phyloP scores from a whole-genome alignment of 2,888 invertebrate species.

The Acanthosepion pharaonis region DNA sequence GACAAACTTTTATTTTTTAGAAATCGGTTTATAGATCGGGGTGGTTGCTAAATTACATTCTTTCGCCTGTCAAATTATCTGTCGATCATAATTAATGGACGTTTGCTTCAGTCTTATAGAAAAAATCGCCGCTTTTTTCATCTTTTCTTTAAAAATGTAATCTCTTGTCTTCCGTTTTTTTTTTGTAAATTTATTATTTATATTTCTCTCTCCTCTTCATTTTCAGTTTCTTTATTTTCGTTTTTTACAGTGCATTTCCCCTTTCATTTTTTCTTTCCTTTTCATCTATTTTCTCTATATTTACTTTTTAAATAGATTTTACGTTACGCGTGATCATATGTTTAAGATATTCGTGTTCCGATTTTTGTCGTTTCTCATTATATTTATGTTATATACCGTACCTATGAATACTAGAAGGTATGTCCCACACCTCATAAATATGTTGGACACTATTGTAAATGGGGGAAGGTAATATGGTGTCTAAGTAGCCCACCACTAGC shows the following conservation, averaged over 20 bases:
- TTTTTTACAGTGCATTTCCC: background rate
- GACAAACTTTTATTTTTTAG: background rate
- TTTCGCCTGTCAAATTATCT: background rate
- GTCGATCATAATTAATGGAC: constrained; percentile 17
- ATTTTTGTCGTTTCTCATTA: too few relatives aligned
- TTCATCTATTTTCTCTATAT: background rate
- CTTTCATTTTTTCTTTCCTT: background rate
- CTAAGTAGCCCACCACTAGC: too few relatives aligned
- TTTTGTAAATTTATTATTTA: background rate
- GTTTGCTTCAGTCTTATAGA: background rate
- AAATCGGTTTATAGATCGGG: background rate
- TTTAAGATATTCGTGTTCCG: too few relatives aligned
- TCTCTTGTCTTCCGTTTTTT: background rate
- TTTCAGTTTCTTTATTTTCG: background rate
- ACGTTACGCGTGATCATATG: too few relatives aligned
- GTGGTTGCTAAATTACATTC: background rate
- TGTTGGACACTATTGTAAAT: too few relatives aligned
- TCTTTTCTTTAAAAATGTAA: background rate
- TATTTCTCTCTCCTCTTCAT: background rate
- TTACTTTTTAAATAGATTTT: too few relatives aligned
- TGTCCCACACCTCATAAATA: too few relatives aligned
- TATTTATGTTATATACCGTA: too few relatives aligned
- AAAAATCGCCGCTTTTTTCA: background rate
- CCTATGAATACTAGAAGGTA: too few relatives aligned
- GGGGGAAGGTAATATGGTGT: too few relatives aligned